Base-by-base conservation (phyloP, 2,888 invertebrate genomes). In the Clivina fossor region DNA sequence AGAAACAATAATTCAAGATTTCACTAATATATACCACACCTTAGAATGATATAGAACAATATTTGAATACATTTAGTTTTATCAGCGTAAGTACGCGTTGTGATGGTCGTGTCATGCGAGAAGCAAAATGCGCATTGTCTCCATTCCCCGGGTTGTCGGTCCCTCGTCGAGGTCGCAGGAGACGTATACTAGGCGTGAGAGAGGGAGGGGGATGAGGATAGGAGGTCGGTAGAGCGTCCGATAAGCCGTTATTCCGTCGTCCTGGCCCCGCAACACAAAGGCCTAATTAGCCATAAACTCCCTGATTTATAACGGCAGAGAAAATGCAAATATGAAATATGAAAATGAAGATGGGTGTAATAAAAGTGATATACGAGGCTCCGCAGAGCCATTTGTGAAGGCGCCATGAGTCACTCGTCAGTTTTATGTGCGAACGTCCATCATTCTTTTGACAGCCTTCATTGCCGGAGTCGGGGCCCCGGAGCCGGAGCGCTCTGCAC, bases 291-390 rank as follows among this genome's bases (percentile, higher is more conserved):
- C 79, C 79, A 80, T 80, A 79, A 80, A 80, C 78, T 78, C 76
- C 72, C 76, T 80, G 80, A 80, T 80, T 79, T 80, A 80, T 79
- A 78, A 78, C 78, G 76, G 77, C 76, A 74, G 74, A 76, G 76
- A 77, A 78, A 78, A 78, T 78, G 78, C 78, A 78, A 78, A 78
- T 78, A 77, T 78, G 78, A 78, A 77, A 78, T 78, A 78, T 78
- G 78, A 78, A 78, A 77, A 78, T 78, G 76, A 76, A 76, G 76
- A 77, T 76, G 76, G 75, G 83, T 81, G 83, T 84, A 84, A 84
- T 84, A 85, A 84, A 85, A 84, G 82, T 84, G 84, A 85, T 84
- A 83, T 84, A 85, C 79, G 80, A 80, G 82, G 81, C 84, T 83
- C 84, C 80, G 80, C 81, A 81, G 84, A 79, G 84, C 84, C 84